Base-by-base conservation (phyloP, 1,140 invertebrate species). In the Chionoecetes opilio region DNA sequence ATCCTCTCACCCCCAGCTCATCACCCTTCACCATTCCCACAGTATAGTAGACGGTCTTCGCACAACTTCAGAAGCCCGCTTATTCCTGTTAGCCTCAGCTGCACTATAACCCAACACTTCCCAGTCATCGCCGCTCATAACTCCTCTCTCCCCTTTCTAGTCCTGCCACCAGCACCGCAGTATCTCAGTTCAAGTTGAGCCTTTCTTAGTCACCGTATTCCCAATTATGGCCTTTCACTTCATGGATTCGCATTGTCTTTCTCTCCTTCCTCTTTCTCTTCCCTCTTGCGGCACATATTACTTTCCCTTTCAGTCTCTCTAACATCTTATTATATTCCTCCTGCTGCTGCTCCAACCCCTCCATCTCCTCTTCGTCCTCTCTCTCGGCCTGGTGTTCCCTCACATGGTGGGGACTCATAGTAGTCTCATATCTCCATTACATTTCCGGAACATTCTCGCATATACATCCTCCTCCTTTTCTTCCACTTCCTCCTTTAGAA, bases 381-480 rank as follows among this genome's bases (percentile, higher is more conserved):
- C 21, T 17, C 46, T 53, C 46, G 11, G 0, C 46, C 0, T 53
- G 11, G 11, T 46, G 5, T 14, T 46, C 14, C 41, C 21, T 53
- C 46, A 53, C 11, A 9, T 53, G 46, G 46, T 53, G 46, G 46
- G 46, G 46, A 53, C 46, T 41, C 38, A 14, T 14, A 53, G 46
- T 53, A 17, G 46, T 53, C 46, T 53, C 46, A 14, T 17, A 53
- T 53, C 46, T 53, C 46, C 46, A 53, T 53, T 53, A 75, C 21
- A 75, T n/a, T 26, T 75, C 63, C n/a, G 21, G n/a, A 26, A 17
- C 63, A 75, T 17, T n/a, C 63, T 75, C n/a, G 63, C 63, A 75
- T 75, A 75, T 75, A 75, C 63, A n/a, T 75, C 63, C 63, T 75
- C 63, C 63, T 75, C 63, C 63, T 75, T 21, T 21, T 75, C 53